Base-by-base conservation (phyloP, 2,797 vertebrate species). In the Kryptolebias ocellatus region DNA sequence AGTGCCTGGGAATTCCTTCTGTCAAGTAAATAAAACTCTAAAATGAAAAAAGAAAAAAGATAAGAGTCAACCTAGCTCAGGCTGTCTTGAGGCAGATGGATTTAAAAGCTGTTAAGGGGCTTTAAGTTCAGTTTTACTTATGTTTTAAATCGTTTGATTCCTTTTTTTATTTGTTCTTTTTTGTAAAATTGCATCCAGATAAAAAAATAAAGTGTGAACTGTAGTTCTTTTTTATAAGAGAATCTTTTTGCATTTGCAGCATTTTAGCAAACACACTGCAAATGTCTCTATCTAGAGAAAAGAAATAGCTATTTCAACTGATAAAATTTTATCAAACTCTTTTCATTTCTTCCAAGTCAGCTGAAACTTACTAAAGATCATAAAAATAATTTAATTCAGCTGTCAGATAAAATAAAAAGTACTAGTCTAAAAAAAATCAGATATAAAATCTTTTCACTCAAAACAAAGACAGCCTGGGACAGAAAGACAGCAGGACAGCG, bases 401-500 rank as follows among this genome's bases (percentile, higher is more conserved):
- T 3, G n/a, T 49, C 8, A 49, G n/a, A 10, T 18, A 18, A 49
- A 42, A 42, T 34, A 34, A 6, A 5, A 34, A 34, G 31, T 34
- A 34, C 9, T 34, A 34, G 31, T 5, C 5, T 9, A 42, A 10
- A 39, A 60, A 5, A 49, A 61, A 8, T 55, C 37, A 45, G 10
- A 55, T 55, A n/a, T 53, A 28, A 59, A 61, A 18, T 63, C 31
- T n/a, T 31, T 1, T 0, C 15, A 3, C 0, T 37, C 46, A 29
- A 53, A 45, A 68, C 20, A 42, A 18, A 44, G 24, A 42, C 28
- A 39, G 39, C 27, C 27, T 44, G 45, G 20, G 57, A 53, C 61
- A 53, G 55, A 44, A 44, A 70, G 68, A 58, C 57, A 58, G 50
- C 64, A 56, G 52, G 46, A 55, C 53, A 65, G 50, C 45, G 47